Evolutionary conservation across 2,888 invertebrate species (phyloP).

Genomic region (Drosophila hamatofila): DNA sequence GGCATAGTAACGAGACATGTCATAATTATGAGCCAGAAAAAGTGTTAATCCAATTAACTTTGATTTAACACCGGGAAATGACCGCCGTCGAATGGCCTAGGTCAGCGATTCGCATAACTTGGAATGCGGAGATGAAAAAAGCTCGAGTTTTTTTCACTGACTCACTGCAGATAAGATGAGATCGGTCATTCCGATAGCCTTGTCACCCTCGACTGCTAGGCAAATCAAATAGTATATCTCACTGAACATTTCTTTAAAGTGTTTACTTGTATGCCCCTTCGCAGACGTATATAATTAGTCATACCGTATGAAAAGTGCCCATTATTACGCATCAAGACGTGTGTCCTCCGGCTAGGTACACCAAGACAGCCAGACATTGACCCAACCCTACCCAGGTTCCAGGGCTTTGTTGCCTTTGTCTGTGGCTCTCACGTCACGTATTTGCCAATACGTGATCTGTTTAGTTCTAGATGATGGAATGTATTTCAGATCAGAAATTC

Average conservation of each 20-base stretch:
- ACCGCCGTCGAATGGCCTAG: constrained; percentile 56
- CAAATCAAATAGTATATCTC: not conserved
- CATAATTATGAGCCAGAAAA: constrained; percentile 62
- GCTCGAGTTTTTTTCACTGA: constrained; percentile 29
- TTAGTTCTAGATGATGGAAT: not conserved
- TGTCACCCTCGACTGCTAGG: constrained; percentile 26
- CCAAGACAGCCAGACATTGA: not conserved
- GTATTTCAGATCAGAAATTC: no score
- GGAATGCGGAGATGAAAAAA: not conserved
- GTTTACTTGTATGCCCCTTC: constrained; percentile 1
- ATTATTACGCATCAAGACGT: not conserved
- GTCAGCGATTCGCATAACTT: constrained; percentile 38
- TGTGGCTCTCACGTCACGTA: constrained; percentile 1
- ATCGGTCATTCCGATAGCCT: constrained; percentile 45
- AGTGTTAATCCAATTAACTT: constrained; percentile 77
- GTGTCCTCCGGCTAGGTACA: not conserved
- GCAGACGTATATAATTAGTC: constrained; percentile 33
- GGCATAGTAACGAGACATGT: constrained; percentile 44
- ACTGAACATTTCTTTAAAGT: constrained; percentile 20
- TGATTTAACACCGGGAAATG: constrained; percentile 63
- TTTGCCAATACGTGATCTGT: constrained; percentile 4
- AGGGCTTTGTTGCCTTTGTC: not conserved
- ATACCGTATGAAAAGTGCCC: not conserved
- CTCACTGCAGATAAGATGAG: constrained; percentile 31
- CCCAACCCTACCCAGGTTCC: not conserved